These are phyloP conservation scores for Coracias cyanogaster DNA, from an alignment of 2,797 vertebrate genomes.

Conservation along the genomic window DNA sequence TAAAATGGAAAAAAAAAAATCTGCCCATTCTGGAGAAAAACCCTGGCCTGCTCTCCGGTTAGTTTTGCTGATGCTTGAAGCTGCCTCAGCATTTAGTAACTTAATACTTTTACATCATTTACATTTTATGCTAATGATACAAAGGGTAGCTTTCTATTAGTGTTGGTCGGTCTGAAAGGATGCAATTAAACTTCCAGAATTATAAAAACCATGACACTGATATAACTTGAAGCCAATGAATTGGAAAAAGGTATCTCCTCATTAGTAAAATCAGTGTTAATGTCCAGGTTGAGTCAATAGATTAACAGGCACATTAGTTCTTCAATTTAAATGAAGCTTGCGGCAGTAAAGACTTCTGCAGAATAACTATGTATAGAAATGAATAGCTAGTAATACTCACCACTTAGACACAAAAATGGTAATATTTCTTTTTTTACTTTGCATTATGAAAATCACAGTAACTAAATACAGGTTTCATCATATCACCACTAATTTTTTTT, in stretches of 20 bases:
- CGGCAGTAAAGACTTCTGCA: background rate
- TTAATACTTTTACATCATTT: background rate
- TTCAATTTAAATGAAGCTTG: background rate
- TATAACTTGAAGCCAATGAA: background rate
- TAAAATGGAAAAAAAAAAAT: slow-evolving; percentile 15
- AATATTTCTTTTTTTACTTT: background rate
- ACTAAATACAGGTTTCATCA: background rate
- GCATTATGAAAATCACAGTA: background rate
- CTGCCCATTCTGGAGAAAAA: slow-evolving; percentile 21
- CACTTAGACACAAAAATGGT: background rate
- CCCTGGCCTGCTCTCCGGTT: background rate
- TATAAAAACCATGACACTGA: background rate
- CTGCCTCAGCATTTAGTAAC: slow-evolving; percentile 39
- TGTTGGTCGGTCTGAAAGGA: background rate
- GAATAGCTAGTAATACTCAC: background rate
- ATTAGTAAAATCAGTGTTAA: background rate
- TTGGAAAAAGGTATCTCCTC: background rate
- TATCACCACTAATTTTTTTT: background rate
- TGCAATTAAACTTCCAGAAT: background rate
- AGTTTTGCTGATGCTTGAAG: slow-evolving; percentile 41
- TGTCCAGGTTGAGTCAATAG: background rate
- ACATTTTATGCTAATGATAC: slow-evolving; percentile 2
- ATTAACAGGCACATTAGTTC: background rate
- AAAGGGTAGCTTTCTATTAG: background rate
- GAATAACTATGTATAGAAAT: background rate